Evolutionary conservation across 2,113 vertebrate species (phyloP).

Genomic region (Sinocyclocheilus maitianheensis): DNA sequence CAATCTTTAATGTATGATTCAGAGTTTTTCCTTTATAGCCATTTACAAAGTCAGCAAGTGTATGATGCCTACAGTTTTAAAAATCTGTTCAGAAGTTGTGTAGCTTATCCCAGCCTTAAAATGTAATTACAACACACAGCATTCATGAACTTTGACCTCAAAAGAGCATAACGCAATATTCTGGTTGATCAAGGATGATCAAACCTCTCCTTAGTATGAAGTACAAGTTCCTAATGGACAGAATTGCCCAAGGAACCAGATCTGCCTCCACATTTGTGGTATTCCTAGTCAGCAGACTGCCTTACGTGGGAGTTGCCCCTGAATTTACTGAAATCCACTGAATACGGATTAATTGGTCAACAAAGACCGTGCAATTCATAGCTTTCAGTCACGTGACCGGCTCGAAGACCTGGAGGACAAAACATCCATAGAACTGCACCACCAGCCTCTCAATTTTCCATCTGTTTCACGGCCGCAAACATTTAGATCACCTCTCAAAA

Average conservation of each 20-base stretch:
- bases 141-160: not conserved
- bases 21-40: no score
- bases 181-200: not conserved
- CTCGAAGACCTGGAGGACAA: no score
- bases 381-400: no score
- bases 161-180: not conserved
- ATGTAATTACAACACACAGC: not conserved
- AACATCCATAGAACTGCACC: no score
- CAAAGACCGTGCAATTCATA: constrained; percentile 22
- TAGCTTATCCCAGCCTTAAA: not conserved
- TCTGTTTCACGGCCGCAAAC: no score
- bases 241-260: not conserved
- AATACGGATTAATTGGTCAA: constrained; percentile 26
- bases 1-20: no score
- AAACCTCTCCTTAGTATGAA: not conserved
- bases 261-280: not conserved
- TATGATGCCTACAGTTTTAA: no score
- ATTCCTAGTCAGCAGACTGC: not conserved
- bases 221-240: not conserved
- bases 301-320: not conserved
- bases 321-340: not conserved
- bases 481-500: no score
- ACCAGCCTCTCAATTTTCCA: no score
- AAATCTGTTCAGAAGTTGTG: not conserved
- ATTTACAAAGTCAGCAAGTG: no score